Conservation (phyloP, 2,113 vertebrate species). For the Hyperopisus bebe region DNA sequence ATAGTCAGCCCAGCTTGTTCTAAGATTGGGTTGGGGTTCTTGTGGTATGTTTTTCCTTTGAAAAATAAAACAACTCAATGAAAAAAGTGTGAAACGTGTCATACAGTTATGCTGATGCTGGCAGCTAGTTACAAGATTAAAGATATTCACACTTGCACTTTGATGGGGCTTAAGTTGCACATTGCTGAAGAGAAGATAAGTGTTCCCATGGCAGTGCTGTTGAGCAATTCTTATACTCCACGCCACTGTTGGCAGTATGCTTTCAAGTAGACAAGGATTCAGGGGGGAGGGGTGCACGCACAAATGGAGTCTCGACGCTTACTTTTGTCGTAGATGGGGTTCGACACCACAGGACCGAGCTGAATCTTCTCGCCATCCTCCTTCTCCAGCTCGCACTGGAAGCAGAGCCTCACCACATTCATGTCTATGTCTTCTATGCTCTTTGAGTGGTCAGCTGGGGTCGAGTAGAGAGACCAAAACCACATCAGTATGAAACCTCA, state of each 20-base stretch:
- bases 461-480: not conserved
- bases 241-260: not conserved
- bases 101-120: not conserved
- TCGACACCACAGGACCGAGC: conserved; percentile 75
- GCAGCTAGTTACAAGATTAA: not conserved
- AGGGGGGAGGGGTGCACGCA: not conserved
- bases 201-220: not conserved
- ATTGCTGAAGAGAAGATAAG: not conserved
- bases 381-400: conserved; percentile 76
- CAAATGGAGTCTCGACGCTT: conserved; percentile 33
- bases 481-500: not conserved
- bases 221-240: not conserved
- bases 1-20: not conserved
- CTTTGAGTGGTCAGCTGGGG: conserved; percentile 74
- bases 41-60: not conserved
- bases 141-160: not conserved
- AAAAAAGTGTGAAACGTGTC: not conserved
- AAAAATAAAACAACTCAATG: not conserved
- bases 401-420: conserved; percentile 88
- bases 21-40: not conserved
- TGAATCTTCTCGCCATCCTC: conserved; percentile 53
- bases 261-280: not conserved
- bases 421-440: conserved; percentile 93
- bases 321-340: conserved; percentile 92
- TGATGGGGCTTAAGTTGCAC: not conserved